Evolutionary conservation across 2,888 invertebrate genomes (phyloP).

Genomic region (Lampropteryx suffumata): DNA sequence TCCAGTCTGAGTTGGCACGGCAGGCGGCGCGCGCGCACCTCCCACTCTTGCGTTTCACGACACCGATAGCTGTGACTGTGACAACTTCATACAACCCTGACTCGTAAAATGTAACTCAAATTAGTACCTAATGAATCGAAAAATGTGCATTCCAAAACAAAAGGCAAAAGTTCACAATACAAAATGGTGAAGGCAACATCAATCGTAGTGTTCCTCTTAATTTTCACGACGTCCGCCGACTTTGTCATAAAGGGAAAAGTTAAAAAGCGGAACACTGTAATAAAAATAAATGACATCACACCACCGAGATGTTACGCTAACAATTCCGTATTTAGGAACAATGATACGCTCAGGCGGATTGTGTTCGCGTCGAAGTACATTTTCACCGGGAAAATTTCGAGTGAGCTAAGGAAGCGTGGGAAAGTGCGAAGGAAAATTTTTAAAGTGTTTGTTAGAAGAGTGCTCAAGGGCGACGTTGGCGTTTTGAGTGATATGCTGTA

Average conservation of each 20-base stretch:
- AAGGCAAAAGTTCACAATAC: constrained; percentile 22
- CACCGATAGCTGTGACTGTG: constrained; percentile 34
- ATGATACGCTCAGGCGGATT: constrained; percentile 64
- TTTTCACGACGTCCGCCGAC: constrained; percentile 55
- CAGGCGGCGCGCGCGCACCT: constrained; percentile 72
- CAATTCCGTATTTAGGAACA: constrained; percentile 70
- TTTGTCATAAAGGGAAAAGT: constrained; percentile 69
- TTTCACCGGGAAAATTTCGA: constrained; percentile 78
- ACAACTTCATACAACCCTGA: constrained; percentile 26
- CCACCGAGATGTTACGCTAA: constrained; percentile 64
- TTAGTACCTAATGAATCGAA: constrained; percentile 26
- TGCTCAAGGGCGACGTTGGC: constrained; percentile 73
- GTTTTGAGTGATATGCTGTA: constrained; percentile 72
- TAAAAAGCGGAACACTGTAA: constrained; percentile 73
- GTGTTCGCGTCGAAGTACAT: constrained; percentile 71
- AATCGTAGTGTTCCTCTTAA: constrained; percentile 49
- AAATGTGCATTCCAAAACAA: constrained; percentile 34
- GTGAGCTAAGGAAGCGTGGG: constrained; percentile 59
- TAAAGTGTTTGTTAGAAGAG: constrained; percentile 74
- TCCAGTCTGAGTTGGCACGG: constrained; percentile 73
- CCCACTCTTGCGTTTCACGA: constrained; percentile 36
- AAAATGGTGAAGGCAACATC: constrained; percentile 58
- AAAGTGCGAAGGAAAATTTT: constrained; percentile 62
- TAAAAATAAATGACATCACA: constrained; percentile 64
- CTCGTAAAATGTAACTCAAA: constrained; percentile 11